Conservation (phyloP, 2,113 vertebrate species). For the Bettongia penicillata region DNA sequence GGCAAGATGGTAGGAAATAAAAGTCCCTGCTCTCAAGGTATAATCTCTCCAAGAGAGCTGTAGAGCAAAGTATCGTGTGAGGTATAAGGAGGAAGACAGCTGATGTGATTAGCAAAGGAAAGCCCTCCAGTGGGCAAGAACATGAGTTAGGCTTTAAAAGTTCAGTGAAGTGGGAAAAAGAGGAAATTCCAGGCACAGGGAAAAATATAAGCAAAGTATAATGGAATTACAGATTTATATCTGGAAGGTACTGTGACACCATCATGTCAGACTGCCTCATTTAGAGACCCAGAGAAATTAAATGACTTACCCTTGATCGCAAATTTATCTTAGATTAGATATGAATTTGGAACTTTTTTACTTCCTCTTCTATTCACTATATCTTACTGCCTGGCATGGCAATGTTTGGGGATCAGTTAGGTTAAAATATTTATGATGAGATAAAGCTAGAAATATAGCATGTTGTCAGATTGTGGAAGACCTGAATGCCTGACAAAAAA, state of each 20-base stretch:
- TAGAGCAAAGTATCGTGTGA: neutral
- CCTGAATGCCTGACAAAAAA: neutral
- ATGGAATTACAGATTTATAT: neutral
- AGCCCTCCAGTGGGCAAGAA: neutral
- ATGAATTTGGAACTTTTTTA: neutral
- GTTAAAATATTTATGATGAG: neutral
- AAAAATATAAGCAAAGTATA: neutral
- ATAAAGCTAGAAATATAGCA: neutral
- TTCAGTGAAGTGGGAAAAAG: neutral
- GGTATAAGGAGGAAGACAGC: neutral
- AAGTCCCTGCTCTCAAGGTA: neutral
- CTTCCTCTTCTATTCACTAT: neutral
- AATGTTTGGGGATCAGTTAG: neutral
- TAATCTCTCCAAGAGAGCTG: neutral
- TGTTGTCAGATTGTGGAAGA: neutral
- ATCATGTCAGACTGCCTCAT: neutral
- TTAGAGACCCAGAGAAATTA: neutral
- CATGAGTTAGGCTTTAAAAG: neutral
- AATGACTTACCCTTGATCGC: neutral
- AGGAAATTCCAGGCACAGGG: neutral
- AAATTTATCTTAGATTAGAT: neutral
- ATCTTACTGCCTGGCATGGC: neutral
- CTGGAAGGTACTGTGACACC: neutral
- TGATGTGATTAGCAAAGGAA: neutral
- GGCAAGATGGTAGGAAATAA: neutral